Conservation (phyloP, 2,113 vertebrate species). For the Lasiurus cinereus region DNA sequence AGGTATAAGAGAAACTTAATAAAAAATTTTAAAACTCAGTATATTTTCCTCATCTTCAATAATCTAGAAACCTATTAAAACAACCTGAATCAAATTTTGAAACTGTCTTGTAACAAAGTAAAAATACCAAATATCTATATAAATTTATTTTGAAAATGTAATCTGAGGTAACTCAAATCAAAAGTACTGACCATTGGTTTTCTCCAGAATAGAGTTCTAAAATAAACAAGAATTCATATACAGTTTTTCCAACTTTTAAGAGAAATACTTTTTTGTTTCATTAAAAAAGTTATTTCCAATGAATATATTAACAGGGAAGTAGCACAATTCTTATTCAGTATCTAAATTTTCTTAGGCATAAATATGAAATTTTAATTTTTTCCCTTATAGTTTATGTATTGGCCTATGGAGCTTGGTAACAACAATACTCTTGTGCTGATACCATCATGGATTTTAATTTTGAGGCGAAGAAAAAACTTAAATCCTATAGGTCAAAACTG, state of each 20-base stretch:
- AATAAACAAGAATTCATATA: slow-evolving; percentile 59
- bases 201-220: slow-evolving; percentile 67
- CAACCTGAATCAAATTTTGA: slow-evolving; percentile 72
- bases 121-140: slow-evolving; percentile 74
- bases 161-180: slow-evolving; percentile 61
- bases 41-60: slow-evolving; percentile 65
- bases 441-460: slow-evolving; percentile 51
- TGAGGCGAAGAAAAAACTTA: neutral
- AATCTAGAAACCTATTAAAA: slow-evolving; percentile 75
- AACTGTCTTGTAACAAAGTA: slow-evolving; percentile 65
- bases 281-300: slow-evolving; percentile 69
- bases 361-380: slow-evolving; percentile 44
- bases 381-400: neutral
- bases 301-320: slow-evolving; percentile 58
- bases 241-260: slow-evolving; percentile 68
- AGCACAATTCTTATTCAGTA: slow-evolving; percentile 60
- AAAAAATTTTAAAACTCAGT: slow-evolving; percentile 69
- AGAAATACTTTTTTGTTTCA: slow-evolving; percentile 66
- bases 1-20: slow-evolving; percentile 67
- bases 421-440: slow-evolving; percentile 29
- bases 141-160: slow-evolving; percentile 70
- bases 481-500: slow-evolving; percentile 9
- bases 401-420: slow-evolving; percentile 1
- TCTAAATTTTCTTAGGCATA: slow-evolving; percentile 56
- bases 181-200: slow-evolving; percentile 63